phyloP scores from a whole-genome alignment of 2,888 invertebrate species.

The Hyposoter didymator region DNA sequence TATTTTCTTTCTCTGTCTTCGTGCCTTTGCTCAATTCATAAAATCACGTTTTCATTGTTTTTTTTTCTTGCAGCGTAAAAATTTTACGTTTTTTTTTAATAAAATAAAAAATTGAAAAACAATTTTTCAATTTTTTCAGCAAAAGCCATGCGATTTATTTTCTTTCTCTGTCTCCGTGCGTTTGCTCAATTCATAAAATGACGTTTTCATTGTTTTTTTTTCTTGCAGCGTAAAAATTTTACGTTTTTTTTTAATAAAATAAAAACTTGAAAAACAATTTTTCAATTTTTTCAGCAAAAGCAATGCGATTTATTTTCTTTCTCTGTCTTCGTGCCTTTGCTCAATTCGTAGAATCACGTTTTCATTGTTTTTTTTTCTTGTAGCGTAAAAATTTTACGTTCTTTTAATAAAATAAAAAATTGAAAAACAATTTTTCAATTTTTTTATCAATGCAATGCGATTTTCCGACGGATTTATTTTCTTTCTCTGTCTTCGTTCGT shows the following conservation, averaged over 20 bases:
- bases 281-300: background rate
- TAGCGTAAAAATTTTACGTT: background rate
- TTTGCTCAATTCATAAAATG: background rate
- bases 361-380: background rate
- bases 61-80: background rate
- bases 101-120: background rate
- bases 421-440: background rate
- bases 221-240: background rate
- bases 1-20: background rate
- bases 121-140: background rate
- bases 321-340: background rate
- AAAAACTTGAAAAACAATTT: background rate
- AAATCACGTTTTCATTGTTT: background rate
- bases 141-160: background rate
- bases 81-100: too few relatives aligned
- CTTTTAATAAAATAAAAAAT: too few relatives aligned
- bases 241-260: too few relatives aligned
- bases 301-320: background rate
- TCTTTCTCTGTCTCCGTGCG: background rate
- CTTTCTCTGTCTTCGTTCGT: background rate
- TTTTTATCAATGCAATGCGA: background rate
- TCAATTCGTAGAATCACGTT: background rate
- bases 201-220: background rate
- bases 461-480: background rate
- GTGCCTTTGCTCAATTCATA: too few relatives aligned